A percentile compares a stretch with the other conserved stretches of the same genome.
These are phyloP conservation scores for Macroteleia sp. DNA, from an alignment of 2,888 invertebrate species.

Conservation along the genomic window DNA sequence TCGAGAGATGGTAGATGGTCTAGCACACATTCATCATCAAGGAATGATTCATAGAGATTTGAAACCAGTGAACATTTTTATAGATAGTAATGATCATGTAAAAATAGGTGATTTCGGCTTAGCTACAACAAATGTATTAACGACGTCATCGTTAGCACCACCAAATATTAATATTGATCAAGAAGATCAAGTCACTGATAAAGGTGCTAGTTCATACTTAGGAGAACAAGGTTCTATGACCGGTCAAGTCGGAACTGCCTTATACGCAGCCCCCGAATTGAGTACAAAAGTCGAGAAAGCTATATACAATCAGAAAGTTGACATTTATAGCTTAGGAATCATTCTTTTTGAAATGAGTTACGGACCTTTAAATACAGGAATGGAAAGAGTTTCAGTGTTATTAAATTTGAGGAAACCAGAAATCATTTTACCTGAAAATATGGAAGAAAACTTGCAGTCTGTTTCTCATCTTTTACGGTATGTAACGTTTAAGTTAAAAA, in stretches of 20 bases:
- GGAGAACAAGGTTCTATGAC: conserved; percentile 86
- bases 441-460: conserved; percentile 86
- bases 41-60: conserved; percentile 94
- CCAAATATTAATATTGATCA: conserved; percentile 70
- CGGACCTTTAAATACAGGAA: conserved; percentile 91
- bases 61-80: conserved; percentile 96
- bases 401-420: conserved; percentile 88
- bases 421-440: conserved; percentile 89
- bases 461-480: conserved; percentile 88
- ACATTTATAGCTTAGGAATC: conserved; percentile 90
- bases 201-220: conserved; percentile 78
- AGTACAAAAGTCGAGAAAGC: conserved; percentile 88
- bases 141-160: conserved; percentile 78
- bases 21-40: conserved; percentile 96
- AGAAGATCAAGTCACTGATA: conserved; percentile 73
- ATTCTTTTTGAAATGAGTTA: conserved; percentile 98
- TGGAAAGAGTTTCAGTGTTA: conserved; percentile 94
- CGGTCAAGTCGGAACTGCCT: conserved; percentile 95
- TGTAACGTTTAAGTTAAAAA: too few relatives aligned
- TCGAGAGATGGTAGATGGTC: conserved; percentile 95
- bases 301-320: conserved; percentile 94
- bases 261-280: conserved; percentile 98
- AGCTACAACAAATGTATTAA: conserved; percentile 92
- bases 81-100: conserved; percentile 96
- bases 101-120: conserved; percentile 99